These are phyloP conservation scores for Archocentrus centrarchus DNA, from an alignment of 2,113 vertebrate species.

Conservation along the genomic window DNA sequence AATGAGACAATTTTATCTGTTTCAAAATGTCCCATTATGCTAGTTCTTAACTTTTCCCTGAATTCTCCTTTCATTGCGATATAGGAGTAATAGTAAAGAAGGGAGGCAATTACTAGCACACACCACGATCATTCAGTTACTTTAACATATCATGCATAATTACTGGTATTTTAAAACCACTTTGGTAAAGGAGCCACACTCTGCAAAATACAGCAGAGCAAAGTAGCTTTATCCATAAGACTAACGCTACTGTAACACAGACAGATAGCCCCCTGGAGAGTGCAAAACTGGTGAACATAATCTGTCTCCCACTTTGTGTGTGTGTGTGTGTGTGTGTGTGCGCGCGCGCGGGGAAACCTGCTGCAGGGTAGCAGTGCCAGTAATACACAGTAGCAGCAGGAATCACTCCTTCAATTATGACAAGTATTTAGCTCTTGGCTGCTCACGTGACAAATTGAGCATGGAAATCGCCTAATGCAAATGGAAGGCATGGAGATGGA, in stretches of 20 bases:
- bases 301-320: constrained; percentile 57
- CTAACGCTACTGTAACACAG: constrained; percentile 62
- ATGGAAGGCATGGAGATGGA: background rate
- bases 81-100: constrained; percentile 47
- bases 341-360: constrained; percentile 53
- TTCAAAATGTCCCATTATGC: constrained; percentile 54
- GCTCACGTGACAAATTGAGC: constrained; percentile 44
- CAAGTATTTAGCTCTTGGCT: constrained; percentile 54
- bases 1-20: constrained; percentile 61
- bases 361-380: constrained; percentile 51
- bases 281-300: constrained; percentile 67
- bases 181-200: constrained; percentile 32
- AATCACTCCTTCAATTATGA: constrained; percentile 60
- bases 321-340: constrained; percentile 13
- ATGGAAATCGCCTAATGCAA: constrained; percentile 24
- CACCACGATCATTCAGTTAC: constrained; percentile 47
- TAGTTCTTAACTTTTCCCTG: constrained; percentile 49
- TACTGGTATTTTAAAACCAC: constrained; percentile 55
- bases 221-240: constrained; percentile 54
- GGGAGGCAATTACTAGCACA: constrained; percentile 36
- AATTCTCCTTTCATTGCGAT: constrained; percentile 45
- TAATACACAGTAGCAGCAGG: constrained; percentile 57
- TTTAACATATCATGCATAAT: constrained; percentile 58
- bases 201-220: constrained; percentile 24
- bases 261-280: constrained; percentile 64